Conservation (phyloP, 1,140 invertebrate species). For the Trachymyrmex septentrionalis region DNA sequence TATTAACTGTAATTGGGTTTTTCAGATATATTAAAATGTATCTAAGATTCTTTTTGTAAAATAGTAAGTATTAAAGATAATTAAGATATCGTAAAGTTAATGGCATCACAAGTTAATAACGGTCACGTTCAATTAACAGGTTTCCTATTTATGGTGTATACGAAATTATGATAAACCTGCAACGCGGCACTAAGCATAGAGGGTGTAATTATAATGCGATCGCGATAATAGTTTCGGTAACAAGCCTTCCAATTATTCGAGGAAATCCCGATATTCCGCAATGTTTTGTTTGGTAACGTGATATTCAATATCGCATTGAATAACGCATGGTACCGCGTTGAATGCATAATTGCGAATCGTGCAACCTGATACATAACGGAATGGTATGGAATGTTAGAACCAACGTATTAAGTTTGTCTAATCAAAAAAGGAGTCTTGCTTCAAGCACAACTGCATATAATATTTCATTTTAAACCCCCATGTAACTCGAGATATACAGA, state of each 20-base stretch:
- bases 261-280: conserved; percentile 59
- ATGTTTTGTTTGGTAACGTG: conserved; percentile 66
- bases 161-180: conserved; percentile 63
- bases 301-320: conserved; percentile 68
- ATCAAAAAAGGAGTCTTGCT: conserved; percentile 56
- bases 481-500: conserved; percentile 29
- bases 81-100: conserved; percentile 51
- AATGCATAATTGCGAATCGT: conserved; percentile 66
- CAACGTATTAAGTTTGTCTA: conserved; percentile 59
- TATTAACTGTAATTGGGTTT: not conserved
- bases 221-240: conserved; percentile 63
- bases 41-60: not conserved
- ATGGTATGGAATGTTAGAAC: conserved; percentile 42
- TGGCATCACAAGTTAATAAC: conserved; percentile 52
- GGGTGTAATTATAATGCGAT: conserved; percentile 65
- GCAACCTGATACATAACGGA: conserved; percentile 45
- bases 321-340: conserved; percentile 58
- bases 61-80: conserved; percentile 24
- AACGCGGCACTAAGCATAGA: conserved; percentile 41
- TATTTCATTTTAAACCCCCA: conserved; percentile 7
- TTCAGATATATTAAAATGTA: not conserved
- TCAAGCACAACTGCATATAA: conserved; percentile 18
- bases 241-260: conserved; percentile 67
- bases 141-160: conserved; percentile 53
- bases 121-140: conserved; percentile 56